Conservation (phyloP, 2,888 invertebrate genomes). For the Tiliacea citrago region DNA sequence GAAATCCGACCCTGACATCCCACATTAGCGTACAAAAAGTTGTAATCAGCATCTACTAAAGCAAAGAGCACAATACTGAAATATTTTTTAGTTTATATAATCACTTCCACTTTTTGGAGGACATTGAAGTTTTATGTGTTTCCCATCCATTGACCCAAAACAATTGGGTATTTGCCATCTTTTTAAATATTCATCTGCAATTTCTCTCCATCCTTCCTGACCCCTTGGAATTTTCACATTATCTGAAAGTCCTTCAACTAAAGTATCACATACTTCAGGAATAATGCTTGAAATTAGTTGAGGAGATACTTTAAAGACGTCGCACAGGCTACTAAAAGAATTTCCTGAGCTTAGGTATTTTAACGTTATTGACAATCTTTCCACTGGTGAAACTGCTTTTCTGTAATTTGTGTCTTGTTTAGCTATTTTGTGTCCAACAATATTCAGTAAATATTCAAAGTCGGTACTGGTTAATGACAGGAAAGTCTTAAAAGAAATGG, state of each 20-base stretch:
- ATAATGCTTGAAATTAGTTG: slow-evolving; percentile 46
- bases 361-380: slow-evolving; percentile 34
- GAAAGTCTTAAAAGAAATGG: too few relatives aligned
- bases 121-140: neutral
- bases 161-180: slow-evolving; percentile 5
- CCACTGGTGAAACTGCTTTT: slow-evolving; percentile 35
- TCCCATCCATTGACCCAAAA: slow-evolving; percentile 3
- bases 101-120: slow-evolving; percentile 14
- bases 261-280: slow-evolving; percentile 41
- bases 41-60: slow-evolving; percentile 76
- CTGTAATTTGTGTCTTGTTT: slow-evolving; percentile 44
- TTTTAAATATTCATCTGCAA: slow-evolving; percentile 13
- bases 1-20: slow-evolving; percentile 56
- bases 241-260: too few relatives aligned
- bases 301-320: slow-evolving; percentile 46
- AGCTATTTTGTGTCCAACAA: slow-evolving; percentile 11
- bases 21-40: slow-evolving; percentile 70
- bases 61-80: slow-evolving; percentile 74
- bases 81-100: slow-evolving; percentile 9
- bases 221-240: too few relatives aligned
- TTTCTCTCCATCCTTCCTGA: neutral
- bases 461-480: too few relatives aligned
- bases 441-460: too few relatives aligned
- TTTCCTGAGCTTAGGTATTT: slow-evolving; percentile 36
- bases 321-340: neutral